phyloP scores from a whole-genome alignment of 2,113 vertebrate species.

The Caloenas nicobarica region DNA sequence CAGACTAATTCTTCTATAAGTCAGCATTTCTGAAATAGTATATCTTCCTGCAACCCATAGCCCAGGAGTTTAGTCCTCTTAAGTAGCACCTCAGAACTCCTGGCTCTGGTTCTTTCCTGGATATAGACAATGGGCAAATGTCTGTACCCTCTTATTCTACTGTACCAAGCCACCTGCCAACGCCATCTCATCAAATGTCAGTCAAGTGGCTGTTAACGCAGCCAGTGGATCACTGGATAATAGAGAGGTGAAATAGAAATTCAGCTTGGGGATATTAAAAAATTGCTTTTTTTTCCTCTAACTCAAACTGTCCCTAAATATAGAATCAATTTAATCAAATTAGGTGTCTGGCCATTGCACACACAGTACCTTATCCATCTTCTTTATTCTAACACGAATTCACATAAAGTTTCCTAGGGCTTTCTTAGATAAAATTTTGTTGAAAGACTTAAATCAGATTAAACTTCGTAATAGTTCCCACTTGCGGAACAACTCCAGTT shows the following conservation, averaged over 20 bases:
- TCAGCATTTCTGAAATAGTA: neutral
- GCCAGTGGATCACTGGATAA: neutral
- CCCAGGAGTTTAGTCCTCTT: neutral
- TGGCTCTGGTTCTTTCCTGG: neutral
- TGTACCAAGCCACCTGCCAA: neutral
- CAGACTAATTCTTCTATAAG: neutral
- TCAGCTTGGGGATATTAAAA: neutral
- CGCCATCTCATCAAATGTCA: neutral
- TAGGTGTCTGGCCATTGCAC: neutral
- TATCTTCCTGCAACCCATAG: neutral
- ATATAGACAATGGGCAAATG: neutral
- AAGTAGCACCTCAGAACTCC: neutral
- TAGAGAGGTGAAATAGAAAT: neutral
- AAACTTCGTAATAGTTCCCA: neutral
- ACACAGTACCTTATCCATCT: neutral
- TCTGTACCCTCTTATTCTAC: neutral
- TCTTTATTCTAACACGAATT: neutral
- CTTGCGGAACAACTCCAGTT: neutral
- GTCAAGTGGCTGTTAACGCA: neutral
- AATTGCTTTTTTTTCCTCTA: neutral
- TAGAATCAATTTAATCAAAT: neutral
- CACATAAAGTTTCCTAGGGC: neutral
- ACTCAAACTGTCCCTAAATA: neutral
- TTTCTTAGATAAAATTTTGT: neutral
- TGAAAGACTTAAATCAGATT: neutral